Percentiles rank a stretch among this genome's conserved stretches.
These are phyloP conservation scores for Porites rus DNA, from an alignment of 92 coral and sea anemone genomes.

Conservation along the genomic window DNA sequence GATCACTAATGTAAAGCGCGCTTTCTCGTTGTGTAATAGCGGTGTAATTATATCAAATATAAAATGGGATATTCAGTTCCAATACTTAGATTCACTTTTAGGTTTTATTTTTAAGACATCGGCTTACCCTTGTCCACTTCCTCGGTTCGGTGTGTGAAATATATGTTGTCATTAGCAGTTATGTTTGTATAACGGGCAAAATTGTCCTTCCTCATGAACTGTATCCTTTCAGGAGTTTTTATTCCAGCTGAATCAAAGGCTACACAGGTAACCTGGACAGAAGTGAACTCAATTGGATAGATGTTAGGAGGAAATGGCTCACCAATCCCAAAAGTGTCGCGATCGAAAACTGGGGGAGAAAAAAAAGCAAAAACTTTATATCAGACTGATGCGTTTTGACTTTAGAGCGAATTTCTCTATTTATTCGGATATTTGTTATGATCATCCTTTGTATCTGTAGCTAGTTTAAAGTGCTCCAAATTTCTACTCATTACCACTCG, in stretches of 20 bases:
- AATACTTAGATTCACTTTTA: background rate
- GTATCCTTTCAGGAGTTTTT: background rate
- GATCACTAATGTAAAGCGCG: no score
- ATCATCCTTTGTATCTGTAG: no score
- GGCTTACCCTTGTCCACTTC: background rate
- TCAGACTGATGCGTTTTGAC: no score
- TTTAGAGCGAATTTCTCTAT: no score
- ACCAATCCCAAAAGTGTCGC: background rate
- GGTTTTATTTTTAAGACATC: background rate
- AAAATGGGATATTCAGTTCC: no score
- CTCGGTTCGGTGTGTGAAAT: conserved; percentile 4
- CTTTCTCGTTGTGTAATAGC: no score
- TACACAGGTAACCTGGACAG: conserved; percentile 12
- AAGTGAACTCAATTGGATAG: conserved; percentile 7
- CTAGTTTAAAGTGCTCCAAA: no score
- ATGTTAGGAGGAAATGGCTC: conserved; percentile 6
- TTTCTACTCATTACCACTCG: no score
- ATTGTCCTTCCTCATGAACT: background rate
- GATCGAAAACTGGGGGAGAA: background rate
- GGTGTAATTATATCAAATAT: no score
- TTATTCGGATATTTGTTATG: no score
- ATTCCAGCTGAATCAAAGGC: background rate
- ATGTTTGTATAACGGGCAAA: background rate
- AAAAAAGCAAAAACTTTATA: no score
- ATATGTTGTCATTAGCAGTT: background rate